Conservation (phyloP, 30 jellyfish, hydroid and myxozoan species). For the Haliclystus octoradiatus region DNA sequence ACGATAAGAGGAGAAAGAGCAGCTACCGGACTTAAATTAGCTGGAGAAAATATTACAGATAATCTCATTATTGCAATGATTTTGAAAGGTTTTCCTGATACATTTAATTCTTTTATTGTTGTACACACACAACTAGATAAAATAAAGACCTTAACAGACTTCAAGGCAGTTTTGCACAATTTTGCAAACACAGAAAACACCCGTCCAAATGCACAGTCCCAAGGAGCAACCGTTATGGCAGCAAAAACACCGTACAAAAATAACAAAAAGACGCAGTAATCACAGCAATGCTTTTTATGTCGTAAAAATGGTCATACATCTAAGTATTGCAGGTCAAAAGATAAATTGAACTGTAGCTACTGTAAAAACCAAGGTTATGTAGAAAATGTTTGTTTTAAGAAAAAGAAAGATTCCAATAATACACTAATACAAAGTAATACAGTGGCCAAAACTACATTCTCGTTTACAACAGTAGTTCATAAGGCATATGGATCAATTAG, state of each 20-base stretch:
- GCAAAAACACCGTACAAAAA: conserved; percentile 1
- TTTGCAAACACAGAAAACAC: conserved; percentile 24
- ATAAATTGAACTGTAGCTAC: conserved; percentile 18
- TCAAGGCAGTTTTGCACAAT: conserved; percentile 37
- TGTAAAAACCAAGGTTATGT: conserved; percentile 21
- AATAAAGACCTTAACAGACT: conserved; percentile 18
- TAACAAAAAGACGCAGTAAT: conserved; percentile 10
- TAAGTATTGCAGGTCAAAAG: conserved; percentile 9
- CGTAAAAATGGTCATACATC: conserved; percentile 43
- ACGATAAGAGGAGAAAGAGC: conserved; percentile 15
- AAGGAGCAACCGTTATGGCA: conserved; percentile 4
- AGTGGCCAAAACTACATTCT: neutral
- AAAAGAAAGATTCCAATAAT: conserved; percentile 6
- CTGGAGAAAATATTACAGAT: conserved; percentile 33
- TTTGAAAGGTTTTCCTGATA: conserved; percentile 21
- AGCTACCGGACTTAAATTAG: conserved; percentile 17
- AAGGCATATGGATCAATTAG: neutral
- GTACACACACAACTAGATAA: conserved; percentile 40
- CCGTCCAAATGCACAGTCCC: conserved; percentile 15
- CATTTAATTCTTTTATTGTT: conserved; percentile 41
- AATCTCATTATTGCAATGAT: conserved; percentile 9
- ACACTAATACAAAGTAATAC: conserved; percentile 9
- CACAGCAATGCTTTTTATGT: conserved; percentile 24
- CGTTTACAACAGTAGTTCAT: conserved; percentile 11
- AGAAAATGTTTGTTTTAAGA: conserved; percentile 24